Evolutionary conservation across 1,140 invertebrate genomes (phyloP).

Genomic region (Ceratosolen solmsi): DNA sequence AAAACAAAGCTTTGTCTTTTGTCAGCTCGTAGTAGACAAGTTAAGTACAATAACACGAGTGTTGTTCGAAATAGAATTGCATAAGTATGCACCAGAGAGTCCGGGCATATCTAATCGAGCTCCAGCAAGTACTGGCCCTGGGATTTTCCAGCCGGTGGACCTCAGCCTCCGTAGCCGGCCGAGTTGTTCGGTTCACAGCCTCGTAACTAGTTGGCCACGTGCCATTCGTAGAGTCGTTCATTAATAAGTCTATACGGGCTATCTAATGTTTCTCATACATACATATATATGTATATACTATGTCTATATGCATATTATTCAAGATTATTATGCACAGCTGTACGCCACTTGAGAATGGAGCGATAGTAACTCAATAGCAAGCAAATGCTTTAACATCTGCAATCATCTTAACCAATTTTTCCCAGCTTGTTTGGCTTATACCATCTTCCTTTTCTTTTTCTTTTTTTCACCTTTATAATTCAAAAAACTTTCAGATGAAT

Average conservation of each 20-base stretch:
- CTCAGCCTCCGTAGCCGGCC: background rate
- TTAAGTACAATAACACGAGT: background rate
- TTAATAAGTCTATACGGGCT: conserved; percentile 62
- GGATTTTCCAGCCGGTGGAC: background rate
- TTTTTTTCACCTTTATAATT: conserved; percentile 44
- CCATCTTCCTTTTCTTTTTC: too few relatives aligned
- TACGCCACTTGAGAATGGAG: background rate
- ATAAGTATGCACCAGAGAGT: background rate
- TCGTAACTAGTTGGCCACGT: conserved; percentile 67
- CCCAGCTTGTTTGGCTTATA: too few relatives aligned
- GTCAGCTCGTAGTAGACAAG: background rate
- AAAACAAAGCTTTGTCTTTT: background rate
- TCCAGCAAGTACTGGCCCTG: too few relatives aligned
- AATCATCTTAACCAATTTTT: too few relatives aligned
- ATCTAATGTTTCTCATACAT: background rate
- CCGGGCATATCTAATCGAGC: too few relatives aligned
- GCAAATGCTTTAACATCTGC: background rate
- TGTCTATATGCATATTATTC: background rate
- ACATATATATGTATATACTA: background rate
- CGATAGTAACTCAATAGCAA: background rate
- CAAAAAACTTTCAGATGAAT: conserved; percentile 35
- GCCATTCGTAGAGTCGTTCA: conserved; percentile 66
- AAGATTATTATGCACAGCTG: background rate
- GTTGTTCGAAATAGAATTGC: background rate
- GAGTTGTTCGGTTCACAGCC: conserved; percentile 28